Conservation (phyloP, 1,140 invertebrate genomes). For the Polypedilum pembai region DNA sequence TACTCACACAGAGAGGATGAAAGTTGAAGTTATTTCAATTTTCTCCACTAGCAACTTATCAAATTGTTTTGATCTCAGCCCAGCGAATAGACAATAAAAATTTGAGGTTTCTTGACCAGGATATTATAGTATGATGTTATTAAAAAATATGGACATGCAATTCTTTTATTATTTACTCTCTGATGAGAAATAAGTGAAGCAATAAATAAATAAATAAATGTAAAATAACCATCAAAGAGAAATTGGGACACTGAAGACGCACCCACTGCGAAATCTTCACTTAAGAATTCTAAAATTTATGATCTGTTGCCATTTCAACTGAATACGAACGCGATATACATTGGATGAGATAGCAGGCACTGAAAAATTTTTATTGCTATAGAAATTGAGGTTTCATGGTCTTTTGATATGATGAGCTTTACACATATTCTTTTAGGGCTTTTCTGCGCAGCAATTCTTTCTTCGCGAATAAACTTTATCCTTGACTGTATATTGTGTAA, state of each 20-base stretch:
- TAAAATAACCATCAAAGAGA: background rate
- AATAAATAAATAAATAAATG: background rate
- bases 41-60: no score
- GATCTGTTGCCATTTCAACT: slow-evolving; percentile 3
- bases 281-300: background rate
- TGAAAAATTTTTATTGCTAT: slow-evolving; percentile 14
- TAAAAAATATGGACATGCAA: no score
- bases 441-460: background rate
- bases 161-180: no score
- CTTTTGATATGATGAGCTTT: background rate
- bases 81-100: no score
- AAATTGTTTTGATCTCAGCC: no score
- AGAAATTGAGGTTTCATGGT: slow-evolving; percentile 9
- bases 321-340: background rate
- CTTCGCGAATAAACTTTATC: background rate
- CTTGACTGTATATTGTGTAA: background rate
- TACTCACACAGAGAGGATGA: background rate
- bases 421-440: slow-evolving; percentile 14
- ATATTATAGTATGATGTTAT: no score
- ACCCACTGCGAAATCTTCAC: background rate
- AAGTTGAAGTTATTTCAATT: no score
- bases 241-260: background rate
- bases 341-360: background rate
- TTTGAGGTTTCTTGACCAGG: no score
- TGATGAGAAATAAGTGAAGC: no score